Percentiles rank a stretch among this genome's conserved stretches.
Evolutionary conservation across 92 coral and sea anemone species (phyloP).

Genomic region (Heteractis magnifica): DNA sequence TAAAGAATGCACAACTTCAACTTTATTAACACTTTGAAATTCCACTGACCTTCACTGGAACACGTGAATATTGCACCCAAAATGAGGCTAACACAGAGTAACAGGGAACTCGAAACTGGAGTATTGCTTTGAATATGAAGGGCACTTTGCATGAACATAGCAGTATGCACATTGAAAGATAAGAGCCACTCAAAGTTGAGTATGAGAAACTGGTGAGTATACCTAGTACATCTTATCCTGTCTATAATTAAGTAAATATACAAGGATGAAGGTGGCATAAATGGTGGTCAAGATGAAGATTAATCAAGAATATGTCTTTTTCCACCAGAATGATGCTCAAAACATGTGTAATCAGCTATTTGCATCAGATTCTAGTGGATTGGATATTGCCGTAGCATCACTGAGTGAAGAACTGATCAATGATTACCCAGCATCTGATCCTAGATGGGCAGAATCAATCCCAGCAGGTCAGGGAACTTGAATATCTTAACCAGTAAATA

Average conservation of each 20-base stretch:
- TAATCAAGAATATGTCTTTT: neutral
- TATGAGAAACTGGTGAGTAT: too few relatives aligned
- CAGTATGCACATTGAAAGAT: too few relatives aligned
- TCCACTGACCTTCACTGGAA: too few relatives aligned
- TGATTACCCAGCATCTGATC: slow-evolving; percentile 98
- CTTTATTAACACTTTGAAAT: too few relatives aligned
- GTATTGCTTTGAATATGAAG: too few relatives aligned
- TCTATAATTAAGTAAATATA: neutral
- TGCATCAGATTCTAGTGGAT: slow-evolving; percentile 43
- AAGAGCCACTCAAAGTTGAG: too few relatives aligned
- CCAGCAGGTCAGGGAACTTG: slow-evolving; percentile 68
- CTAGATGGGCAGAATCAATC: slow-evolving; percentile 98
- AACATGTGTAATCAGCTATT: slow-evolving; percentile 62
- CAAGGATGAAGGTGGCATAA: neutral
- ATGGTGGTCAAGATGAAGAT: neutral
- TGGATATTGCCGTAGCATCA: slow-evolving; percentile 71
- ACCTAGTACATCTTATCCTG: too few relatives aligned
- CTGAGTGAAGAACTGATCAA: slow-evolving; percentile 91
- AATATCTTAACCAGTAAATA: neutral
- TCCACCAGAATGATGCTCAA: slow-evolving; percentile 71
- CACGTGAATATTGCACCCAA: too few relatives aligned
- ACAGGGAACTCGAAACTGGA: too few relatives aligned
- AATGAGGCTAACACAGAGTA: too few relatives aligned
- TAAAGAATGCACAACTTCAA: too few relatives aligned
- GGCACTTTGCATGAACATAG: too few relatives aligned